Percentiles rank a stretch among this genome's conserved stretches.
Conservation (phyloP, 1,140 invertebrate species). For the Zaprionus nigranus region DNA sequence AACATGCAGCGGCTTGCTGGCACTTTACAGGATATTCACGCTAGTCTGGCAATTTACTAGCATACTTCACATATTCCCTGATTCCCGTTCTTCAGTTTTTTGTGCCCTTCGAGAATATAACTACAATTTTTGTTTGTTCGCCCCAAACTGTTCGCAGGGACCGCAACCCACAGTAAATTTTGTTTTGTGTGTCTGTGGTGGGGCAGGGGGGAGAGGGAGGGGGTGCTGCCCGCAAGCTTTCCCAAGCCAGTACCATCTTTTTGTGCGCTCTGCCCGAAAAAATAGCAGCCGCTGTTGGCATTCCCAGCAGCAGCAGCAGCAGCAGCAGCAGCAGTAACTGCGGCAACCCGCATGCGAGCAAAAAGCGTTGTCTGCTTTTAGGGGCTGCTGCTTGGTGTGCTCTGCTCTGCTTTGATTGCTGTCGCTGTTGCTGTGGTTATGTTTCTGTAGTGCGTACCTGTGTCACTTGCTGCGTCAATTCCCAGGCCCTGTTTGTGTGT, state of each 20-base stretch:
- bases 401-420: constrained; percentile 65
- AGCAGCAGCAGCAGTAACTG: constrained; percentile 14
- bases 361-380: constrained; percentile 58
- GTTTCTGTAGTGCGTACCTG: constrained; percentile 61
- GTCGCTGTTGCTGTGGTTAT: constrained; percentile 26
- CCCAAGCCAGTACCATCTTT: constrained; percentile 20
- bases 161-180: constrained; percentile 24
- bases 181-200: constrained; percentile 3
- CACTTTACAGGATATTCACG: neutral
- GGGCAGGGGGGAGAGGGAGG: neutral
- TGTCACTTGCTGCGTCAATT: constrained; percentile 45
- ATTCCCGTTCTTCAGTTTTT: neutral
- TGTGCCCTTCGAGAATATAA: neutral
- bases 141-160: neutral
- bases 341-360: constrained; percentile 58
- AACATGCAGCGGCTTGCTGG: too few species aligned
- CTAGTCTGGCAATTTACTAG: neutral
- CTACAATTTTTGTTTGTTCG: constrained; percentile 5
- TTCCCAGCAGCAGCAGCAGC: constrained; percentile 39
- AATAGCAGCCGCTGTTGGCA: constrained; percentile 46
- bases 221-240: constrained; percentile 23
- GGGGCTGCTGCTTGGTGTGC: constrained; percentile 46
- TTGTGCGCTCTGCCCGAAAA: constrained; percentile 27
- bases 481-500: constrained; percentile 49
- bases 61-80: neutral